Base-by-base conservation (phyloP, 1,140 invertebrate genomes). In the Dendroctonus ponderosae region DNA sequence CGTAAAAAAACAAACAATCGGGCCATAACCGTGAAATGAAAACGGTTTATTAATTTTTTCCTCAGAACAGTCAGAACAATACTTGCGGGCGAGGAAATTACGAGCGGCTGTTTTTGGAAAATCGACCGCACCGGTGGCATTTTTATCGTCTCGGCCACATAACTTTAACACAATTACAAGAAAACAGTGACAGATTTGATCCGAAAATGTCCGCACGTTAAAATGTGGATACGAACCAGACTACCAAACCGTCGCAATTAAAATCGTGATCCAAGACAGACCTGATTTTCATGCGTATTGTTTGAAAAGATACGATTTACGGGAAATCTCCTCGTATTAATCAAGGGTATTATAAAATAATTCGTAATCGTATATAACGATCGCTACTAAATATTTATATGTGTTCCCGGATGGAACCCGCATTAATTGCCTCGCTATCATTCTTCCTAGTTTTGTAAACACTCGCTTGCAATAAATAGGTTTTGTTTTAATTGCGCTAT, bases 261-360 rank as follows among this genome's bases (percentile, higher is more conserved):
- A 54, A 56, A 49, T 50, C 51, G 39, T 57, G 52, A 65, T 49
- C 41, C 37, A 65, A 65, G n/a, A 50, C 52, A 65, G 54, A 65
- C 54, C 49, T 14, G 44, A 46, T 9, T 46, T 11, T 46, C 38
- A 26, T 52, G 37, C 44, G 50, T 26, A 63, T 50, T 64, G 62
- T 64, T 64, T 61, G 46, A 61, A 61, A 61, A 39, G 59, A 12
- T 49, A 61, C 41, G 43, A 50, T 61, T 61, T 61, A 61, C 59
- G 12, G 59, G 48, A 61, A 61, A 50, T 49, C n/a, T 49, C 48
- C 43, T 11, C 42, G 39, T 15, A 62, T 62, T 62, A 62, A 51
- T 62, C 38, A 39, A 62, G 11, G 40, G 59, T 51, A 52, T 62
- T 51, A 62, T 62, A 52, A 62, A 61, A 62, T 58, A 58, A 58